Conservation (phyloP, 2,888 invertebrate genomes). For the Nemotelus nigrinus region DNA sequence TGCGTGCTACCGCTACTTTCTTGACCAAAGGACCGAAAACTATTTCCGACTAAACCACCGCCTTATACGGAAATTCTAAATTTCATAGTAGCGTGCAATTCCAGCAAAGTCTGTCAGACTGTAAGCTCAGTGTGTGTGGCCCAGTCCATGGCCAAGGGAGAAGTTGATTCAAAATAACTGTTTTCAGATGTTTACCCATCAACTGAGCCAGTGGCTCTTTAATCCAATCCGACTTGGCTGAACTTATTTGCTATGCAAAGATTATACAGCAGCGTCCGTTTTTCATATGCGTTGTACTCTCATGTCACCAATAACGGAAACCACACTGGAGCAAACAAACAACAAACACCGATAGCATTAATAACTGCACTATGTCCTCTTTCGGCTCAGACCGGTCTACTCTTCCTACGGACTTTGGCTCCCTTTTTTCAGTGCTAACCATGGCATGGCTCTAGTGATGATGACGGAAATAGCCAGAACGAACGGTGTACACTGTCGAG, state of each 20-base stretch:
- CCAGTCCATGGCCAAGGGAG: neutral
- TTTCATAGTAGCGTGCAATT: too few species aligned
- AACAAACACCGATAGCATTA: slow-evolving; percentile 32
- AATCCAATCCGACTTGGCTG: slow-evolving; percentile 9
- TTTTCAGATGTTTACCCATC: slow-evolving; percentile 13
- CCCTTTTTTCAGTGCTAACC: too few species aligned
- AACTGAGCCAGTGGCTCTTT: neutral
- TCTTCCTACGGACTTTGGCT: too few species aligned
- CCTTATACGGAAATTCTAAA: too few species aligned
- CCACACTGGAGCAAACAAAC: slow-evolving; percentile 13
- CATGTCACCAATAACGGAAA: slow-evolving; percentile 1
- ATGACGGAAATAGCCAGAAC: slow-evolving; percentile 15
- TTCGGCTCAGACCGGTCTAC: neutral
- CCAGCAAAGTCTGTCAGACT: too few species aligned
- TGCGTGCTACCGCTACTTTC: too few species aligned
- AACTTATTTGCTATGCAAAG: slow-evolving; percentile 7
- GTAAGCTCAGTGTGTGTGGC: too few species aligned
- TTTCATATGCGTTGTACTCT: slow-evolving; percentile 6
- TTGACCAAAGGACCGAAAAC: too few species aligned
- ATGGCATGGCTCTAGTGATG: neutral
- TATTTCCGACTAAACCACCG: too few species aligned
- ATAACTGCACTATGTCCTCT: slow-evolving; percentile 27
- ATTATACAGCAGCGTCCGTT: neutral
- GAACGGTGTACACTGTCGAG: neutral
- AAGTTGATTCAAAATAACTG: neutral